Base-by-base conservation (phyloP, 2,888 invertebrate genomes). In the Drymonia ruficornis region DNA sequence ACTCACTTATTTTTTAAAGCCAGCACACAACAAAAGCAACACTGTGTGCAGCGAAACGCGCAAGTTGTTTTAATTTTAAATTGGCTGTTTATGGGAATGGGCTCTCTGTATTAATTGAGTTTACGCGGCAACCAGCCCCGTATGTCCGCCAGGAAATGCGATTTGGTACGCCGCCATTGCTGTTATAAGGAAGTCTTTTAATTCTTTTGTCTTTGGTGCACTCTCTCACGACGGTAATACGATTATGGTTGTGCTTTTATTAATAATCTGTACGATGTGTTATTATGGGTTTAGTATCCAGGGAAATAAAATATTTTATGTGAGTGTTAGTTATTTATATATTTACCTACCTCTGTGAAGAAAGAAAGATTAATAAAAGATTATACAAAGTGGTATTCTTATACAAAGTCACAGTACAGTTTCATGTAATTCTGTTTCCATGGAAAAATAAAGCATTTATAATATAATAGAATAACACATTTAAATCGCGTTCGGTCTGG, bases 21-120 rank as follows among this genome's bases (percentile, higher is more conserved):
- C 13, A n/a, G 36, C 36, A 31, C 36, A 36, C n/a, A 28, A 48
- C 48, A 45, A 51, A 40, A 28, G 23, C 53, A 63, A 57, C 61
- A 59, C 52, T 63, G 58, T 61, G 61, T 69, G 61, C 62, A 65
- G 45, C 51, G 36, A 65, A 61, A 46, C 55, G 60, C 43, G 59
- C 72, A 72, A 75, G 74, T 72, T 72, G 70, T 80, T 81, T 82
- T 81, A 79, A 82, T 81, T 81, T 80, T 77, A 78, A 64, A 78
- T 78, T 72, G 69, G 61, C 66, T 68, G 67, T 67, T 73, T 70
- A 67, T 62, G 63, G 71, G 61, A 63, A 78, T 63, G 71, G 55
- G 53, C 72, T 57, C 67, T 72, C 66, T 67, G 56, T 72, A 72
- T 75, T 79, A 81, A 79, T 74, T 64, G 67, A 72, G 68, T 76